Evolutionary conservation across 2,797 vertebrate species (phyloP), one percentile per base, ranked within the genome.

Genomic region (Lacerta agilis): DNA sequence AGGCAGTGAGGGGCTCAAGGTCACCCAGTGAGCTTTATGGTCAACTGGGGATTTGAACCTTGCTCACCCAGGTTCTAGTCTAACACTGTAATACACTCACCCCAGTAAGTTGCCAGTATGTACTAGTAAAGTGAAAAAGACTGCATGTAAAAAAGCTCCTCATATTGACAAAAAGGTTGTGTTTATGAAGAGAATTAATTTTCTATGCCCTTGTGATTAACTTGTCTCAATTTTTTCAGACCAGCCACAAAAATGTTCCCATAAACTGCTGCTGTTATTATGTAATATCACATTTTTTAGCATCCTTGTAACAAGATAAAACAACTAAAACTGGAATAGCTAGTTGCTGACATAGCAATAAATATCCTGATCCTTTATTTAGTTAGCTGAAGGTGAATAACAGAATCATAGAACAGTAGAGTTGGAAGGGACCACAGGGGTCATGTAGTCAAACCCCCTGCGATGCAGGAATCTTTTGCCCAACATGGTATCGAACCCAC

Each of bases 111-210:
- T 41, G 41, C 43, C 79, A 1, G 1, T 38, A 86, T 1, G 36
- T 43, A 49, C 27, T 55, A 86, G 79, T 3, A 86, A 92, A 86
- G 10, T 10, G 86, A 80, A 45, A 92, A 77, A 13, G 38, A 82
- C 85, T 66, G 75, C 17, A 83, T 27, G n/a, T 6, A 45, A 82
- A 33, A 33, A 23, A 66, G 23, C 8, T 87, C 18, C 4, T 11
- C 36, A 87, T 69, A 61, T 25, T 83, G 89, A 81, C 55, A 78
- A 90, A 89, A 91, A 88, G n/a, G 85, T 20, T 25, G 20, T 58
- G 80, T 72, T 81, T 76, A 80, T 55, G 15, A 85, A 73, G n/a
- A 23, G 15, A 29, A 45, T 38, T 23, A 69, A 71, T 7, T 18
- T 83, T 45, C 90, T 67, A 83, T 82, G 87, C 6, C 11, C 79